phyloP scores from a whole-genome alignment of 2,797 vertebrate species.

The Caiman crocodilus region DNA sequence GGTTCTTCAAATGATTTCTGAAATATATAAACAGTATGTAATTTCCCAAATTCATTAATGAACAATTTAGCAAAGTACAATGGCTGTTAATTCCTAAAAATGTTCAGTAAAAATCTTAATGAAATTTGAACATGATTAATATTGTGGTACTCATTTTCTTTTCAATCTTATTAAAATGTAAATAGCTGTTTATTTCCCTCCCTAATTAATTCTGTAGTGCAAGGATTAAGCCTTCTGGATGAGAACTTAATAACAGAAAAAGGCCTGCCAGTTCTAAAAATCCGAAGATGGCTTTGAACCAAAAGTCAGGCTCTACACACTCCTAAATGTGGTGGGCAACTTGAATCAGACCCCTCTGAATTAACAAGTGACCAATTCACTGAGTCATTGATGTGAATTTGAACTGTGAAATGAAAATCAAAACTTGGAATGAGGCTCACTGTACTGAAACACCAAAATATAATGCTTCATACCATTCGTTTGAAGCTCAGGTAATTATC shows the following conservation, averaged over 20 bases:
- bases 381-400: not conserved
- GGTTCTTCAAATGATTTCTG: not conserved
- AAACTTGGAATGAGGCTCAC: not conserved
- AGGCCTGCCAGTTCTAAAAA: not conserved
- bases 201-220: not conserved
- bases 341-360: not conserved
- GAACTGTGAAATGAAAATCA: not conserved
- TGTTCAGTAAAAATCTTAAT: conserved; percentile 2
- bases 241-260: not conserved
- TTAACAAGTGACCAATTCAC: not conserved
- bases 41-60: conserved; percentile 3
- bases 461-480: not conserved
- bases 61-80: not conserved
- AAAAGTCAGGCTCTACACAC: not conserved
- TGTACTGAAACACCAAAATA: not conserved
- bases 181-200: not conserved
- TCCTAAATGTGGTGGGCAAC: not conserved
- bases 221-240: not conserved
- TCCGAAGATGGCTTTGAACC: not conserved
- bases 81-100: not conserved
- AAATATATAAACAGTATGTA: not conserved
- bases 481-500: not conserved
- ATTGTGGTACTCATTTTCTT: not conserved
- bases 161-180: conserved; percentile 17
- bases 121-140: conserved; percentile 14